These are phyloP conservation scores for Teleopsis dalmanni DNA, from an alignment of 1,140 invertebrate genomes.

Conservation along the genomic window DNA sequence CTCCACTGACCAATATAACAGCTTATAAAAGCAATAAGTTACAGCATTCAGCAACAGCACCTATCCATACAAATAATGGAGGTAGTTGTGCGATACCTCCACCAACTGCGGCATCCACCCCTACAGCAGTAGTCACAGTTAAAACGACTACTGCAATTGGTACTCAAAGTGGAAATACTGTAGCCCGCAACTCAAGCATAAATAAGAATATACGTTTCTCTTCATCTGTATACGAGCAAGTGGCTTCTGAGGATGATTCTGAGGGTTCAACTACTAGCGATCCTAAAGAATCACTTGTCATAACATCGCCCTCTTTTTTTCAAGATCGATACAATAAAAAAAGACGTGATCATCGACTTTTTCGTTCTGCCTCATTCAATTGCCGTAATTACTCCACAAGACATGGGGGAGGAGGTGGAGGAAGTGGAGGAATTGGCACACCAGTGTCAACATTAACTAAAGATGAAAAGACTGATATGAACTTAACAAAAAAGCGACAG, in stretches of 20 bases:
- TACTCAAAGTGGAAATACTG: not conserved
- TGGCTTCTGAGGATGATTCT: constrained; percentile 37
- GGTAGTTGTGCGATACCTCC: constrained; percentile 14
- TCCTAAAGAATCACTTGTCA: constrained; percentile 36
- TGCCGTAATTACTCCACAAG: constrained; percentile 39
- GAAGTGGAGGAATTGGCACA: constrained; percentile 3
- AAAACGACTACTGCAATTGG: constrained; percentile 13
- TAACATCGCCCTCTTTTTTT: constrained; percentile 39
- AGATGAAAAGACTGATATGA: constrained; percentile 74
- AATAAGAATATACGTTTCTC: constrained; percentile 12
- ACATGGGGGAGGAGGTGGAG: constrained; percentile 19
- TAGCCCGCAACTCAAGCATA: not conserved
- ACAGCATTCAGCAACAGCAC: constrained; percentile 37
- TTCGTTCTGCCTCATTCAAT: constrained; percentile 41
- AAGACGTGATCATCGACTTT: constrained; percentile 39
- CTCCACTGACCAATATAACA: constrained; percentile 1
- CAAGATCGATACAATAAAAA: constrained; percentile 43
- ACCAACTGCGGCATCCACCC: constrained; percentile 28
- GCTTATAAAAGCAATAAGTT: constrained; percentile 20
- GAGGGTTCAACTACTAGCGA: constrained; percentile 42
- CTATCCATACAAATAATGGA: constrained; percentile 22
- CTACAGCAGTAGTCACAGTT: constrained; percentile 18
- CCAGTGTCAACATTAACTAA: constrained; percentile 57
- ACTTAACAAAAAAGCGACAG: constrained; percentile 64
- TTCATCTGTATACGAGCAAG: constrained; percentile 13